Evolutionary conservation across 2,888 invertebrate genomes (phyloP), one percentile per base, ranked within the genome.

Genomic region (Cephus sareptanus): DNA sequence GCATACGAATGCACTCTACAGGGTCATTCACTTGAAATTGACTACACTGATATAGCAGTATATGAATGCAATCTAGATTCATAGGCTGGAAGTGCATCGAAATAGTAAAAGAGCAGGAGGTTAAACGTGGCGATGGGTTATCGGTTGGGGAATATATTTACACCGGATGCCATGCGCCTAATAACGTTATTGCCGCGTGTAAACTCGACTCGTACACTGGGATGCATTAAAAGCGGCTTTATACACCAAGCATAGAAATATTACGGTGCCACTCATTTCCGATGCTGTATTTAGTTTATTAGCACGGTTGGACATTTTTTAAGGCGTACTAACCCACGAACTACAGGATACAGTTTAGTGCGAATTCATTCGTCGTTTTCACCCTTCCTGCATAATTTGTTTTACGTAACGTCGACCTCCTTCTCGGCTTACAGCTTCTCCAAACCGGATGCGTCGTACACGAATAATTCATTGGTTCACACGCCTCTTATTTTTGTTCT

Each of bases 271-370:
- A 56, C 23, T 89, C 88, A 89, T 89, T 90, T 90, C 89, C 89
- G 89, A 90, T 90, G 88, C 88, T 83, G 88, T 88, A 89, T 89
- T 90, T 88, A 89, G 89, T 90, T 90, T 90, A 90, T 89, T 89
- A 89, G 88, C 85, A 84, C 23, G 80, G 77, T 75, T 79, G 80
- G 83, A 87, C 13, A 86, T 88, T 88, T 88, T 87, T 34, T 23
- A 34, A 74, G 6, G 74, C 74, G 74, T 34, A 74, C 74, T 74
- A 85, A 80, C 83, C 74, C 35, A 34, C 84, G 84, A 87, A 88
- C 85, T 84, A 81, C 87, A 86, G 86, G 85, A 85, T 87, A 86
- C 85, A 85, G 87, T 87, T 88, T 87, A 86, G 85, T 84, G 83
- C 81, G 83, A 85, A 85, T 86, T 84, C 81, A 81, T 71, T 71